These are phyloP conservation scores for Stomorhina lunata DNA, from an alignment of 2,888 invertebrate species.

Conservation along the genomic window DNA sequence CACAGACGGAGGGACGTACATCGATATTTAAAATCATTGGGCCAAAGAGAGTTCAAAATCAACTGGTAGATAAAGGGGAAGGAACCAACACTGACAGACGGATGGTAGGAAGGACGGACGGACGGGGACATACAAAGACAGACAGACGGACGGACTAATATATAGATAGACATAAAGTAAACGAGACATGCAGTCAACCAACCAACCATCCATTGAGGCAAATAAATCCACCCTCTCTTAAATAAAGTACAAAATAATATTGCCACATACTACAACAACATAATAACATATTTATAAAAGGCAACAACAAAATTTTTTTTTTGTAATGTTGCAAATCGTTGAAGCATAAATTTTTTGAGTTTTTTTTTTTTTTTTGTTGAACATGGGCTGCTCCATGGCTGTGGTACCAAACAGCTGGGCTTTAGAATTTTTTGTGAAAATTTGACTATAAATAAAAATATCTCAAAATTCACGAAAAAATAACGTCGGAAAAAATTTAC, in stretches of 20 bases:
- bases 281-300: background rate
- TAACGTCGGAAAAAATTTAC: background rate
- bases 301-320: constrained; percentile 16
- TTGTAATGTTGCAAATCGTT: constrained; percentile 37
- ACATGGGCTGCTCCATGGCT: background rate
- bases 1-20: background rate
- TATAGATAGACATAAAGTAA: background rate
- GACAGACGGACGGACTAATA: background rate
- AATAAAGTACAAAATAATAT: constrained; percentile 2
- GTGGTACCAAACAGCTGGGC: constrained; percentile 14
- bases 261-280: constrained; percentile 9
- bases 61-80: constrained; percentile 28
- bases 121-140: background rate
- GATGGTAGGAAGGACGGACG: background rate
- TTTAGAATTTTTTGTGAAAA: constrained; percentile 8
- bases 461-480: constrained; percentile 9
- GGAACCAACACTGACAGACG: background rate
- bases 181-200: constrained; percentile 17
- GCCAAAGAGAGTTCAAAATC: background rate
- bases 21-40: too few species aligned
- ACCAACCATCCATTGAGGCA: too few species aligned
- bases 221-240: constrained; percentile 26
- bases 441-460: background rate
- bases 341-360: constrained; percentile 49
- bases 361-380: background rate